phyloP scores from a whole-genome alignment of 1,140 invertebrate species.

The Bombus balteatus region DNA sequence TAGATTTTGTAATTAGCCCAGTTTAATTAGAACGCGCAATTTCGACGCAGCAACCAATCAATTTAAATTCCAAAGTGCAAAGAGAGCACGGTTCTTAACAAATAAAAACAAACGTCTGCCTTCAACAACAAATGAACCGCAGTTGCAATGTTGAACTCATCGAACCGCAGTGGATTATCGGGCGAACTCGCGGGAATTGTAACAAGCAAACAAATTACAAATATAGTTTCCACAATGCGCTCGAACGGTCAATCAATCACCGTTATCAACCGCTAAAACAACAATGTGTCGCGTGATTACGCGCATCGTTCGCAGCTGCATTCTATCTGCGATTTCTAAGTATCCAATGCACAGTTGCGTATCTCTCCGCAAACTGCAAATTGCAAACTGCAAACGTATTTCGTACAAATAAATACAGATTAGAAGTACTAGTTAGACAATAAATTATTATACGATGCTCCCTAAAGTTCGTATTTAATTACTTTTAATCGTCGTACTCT shows the following conservation, averaged over 20 bases:
- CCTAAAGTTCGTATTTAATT: no score
- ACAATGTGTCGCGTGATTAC: slow-evolving; percentile 29
- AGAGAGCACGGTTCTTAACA: not conserved
- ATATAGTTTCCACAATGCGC: slow-evolving; percentile 13
- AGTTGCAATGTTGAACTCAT: not conserved
- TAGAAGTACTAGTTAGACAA: no score
- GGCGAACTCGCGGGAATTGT: slow-evolving; percentile 3
- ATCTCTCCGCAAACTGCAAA: no score
- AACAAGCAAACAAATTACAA: slow-evolving; percentile 36
- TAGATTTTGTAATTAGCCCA: not conserved
- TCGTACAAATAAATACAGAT: no score
- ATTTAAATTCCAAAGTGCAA: not conserved
- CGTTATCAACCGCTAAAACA: slow-evolving; percentile 34
- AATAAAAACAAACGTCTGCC: not conserved
- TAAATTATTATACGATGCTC: no score
- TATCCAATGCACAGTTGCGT: not conserved
- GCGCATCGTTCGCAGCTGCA: not conserved
- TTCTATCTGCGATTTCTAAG: slow-evolving; percentile 3
- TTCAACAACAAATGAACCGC: not conserved
- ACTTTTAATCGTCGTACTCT: no score
- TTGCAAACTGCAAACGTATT: no score
- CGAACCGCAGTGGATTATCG: slow-evolving; percentile 15
- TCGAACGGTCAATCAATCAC: slow-evolving; percentile 28
- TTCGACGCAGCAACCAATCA: not conserved
- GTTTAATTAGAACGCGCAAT: not conserved